Base-by-base conservation (phyloP, 2,888 invertebrate genomes). In the Drosophila nigritarsus region DNA sequence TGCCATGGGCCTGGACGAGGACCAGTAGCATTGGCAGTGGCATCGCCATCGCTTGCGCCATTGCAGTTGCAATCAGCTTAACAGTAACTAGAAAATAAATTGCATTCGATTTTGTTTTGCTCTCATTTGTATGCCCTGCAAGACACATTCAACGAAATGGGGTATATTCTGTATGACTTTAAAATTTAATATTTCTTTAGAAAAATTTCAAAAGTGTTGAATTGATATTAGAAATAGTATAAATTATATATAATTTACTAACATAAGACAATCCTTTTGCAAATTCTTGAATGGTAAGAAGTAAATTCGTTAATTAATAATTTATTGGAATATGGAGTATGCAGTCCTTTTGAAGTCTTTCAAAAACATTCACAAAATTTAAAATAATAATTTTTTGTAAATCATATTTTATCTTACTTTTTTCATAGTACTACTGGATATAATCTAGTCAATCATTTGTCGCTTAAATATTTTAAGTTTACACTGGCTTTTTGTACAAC, bases 71-170 rank as follows among this genome's bases (percentile, higher is more conserved):
- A 90, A 90, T 88, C 90, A 90, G 90, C 88, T 88, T 88, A 88
- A 88, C 84, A 76, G 87, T 88, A 90, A 90, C 90, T 88, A 89
- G 87, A 88, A 88, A 88, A 88, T 88, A 88, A 88, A 88, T 88
- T 88, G 88, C 88, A 88, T 88, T 88, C 89, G 87, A 84, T 88
- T 86, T 84, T 73, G 79, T 83, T 80, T 82, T 76, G 73, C 71
- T 77, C 55, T 29, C 67, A 65, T 65, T 75, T 51, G 48, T 6
- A 53, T 78, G 53, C 72, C 60, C 75, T 65, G 48, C 15, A 61
- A 3, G 13, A 20, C 3, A 38, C 18, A 9, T 15, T 2, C 8
- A 13, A 18, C 20, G 0, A 8, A 36, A 13, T 4, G 13, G 38
- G 59, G 58, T 29, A 55, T 64, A 49, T 40, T 38, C 1, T 7